These are phyloP conservation scores for Aplysia californica DNA, from an alignment of 1,140 invertebrate genomes.

Conservation along the genomic window DNA sequence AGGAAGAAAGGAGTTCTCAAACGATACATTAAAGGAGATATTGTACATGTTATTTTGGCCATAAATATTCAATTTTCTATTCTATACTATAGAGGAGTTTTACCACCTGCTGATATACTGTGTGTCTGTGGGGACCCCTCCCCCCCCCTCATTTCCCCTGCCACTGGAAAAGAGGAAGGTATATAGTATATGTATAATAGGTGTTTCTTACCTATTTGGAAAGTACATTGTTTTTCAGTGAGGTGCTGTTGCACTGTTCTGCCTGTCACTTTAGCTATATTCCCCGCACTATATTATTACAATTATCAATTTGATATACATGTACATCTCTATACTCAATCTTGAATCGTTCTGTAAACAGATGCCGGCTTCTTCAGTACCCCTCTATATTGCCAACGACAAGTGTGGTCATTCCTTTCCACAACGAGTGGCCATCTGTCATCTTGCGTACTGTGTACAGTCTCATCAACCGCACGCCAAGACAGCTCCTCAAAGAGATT, in stretches of 20 bases:
- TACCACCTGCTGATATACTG: neutral
- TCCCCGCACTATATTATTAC: neutral
- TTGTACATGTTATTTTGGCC: neutral
- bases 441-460: constrained; percentile 90
- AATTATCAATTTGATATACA: neutral
- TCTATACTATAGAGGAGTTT: neutral
- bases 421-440: constrained; percentile 94
- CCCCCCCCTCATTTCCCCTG: too few species aligned
- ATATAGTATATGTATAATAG: neutral
- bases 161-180: too few species aligned
- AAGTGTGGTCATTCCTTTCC: constrained; percentile 94
- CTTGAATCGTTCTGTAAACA: constrained; percentile 9
- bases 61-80: neutral
- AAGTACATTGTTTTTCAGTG: neutral
- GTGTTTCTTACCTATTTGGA: neutral
- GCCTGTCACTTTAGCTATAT: neutral
- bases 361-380: constrained; percentile 36
- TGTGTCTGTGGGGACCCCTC: too few species aligned
- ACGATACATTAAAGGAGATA: neutral
- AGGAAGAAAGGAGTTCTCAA: neutral
- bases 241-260: neutral
- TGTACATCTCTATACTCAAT: neutral
- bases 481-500: constrained; percentile 85
- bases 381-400: constrained; percentile 76
- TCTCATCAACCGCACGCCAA: constrained; percentile 85